Base-by-base conservation (phyloP, 1,140 invertebrate species). In the Drosophila asahinai region DNA sequence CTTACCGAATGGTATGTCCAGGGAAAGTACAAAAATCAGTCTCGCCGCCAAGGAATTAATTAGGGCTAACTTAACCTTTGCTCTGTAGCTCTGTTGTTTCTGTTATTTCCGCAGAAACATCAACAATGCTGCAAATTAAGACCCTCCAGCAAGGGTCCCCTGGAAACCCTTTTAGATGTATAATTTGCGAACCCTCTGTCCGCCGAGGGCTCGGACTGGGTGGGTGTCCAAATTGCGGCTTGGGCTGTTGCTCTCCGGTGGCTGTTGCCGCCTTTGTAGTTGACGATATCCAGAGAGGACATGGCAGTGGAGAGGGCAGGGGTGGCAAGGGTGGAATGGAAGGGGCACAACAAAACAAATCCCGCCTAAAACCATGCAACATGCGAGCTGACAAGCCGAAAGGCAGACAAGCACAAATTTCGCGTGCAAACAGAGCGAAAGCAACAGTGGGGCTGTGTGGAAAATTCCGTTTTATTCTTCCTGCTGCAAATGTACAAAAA, bases 331-430 rank as follows among this genome's bases (percentile, higher is more conserved):
- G 30, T 15, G 45, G 52, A 49, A 52, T 11, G 38, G 70, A 22
- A 6, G 72, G 58, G 67, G 30, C 52, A 59, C 52, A 54, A 65
- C 75, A 67, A 77, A 86, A 90, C 86, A 89, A 89, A 89, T 89
- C 86, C 84, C 71, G 81, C 86, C 86, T 89, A 89, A 89, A 89
- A 90, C 84, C 86, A 84, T 89, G 84, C 84, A 89, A 89, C 86
- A 89, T 89, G 86, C 86, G 86, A 89, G 86, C 86, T 89, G 86
- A 89, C 86, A 89, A 90, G 81, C 86, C 86, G 81, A 91, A 89
- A 89, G 86, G 86, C 86, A 89, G 81, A 90, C 86, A 89, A 90
- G 86, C 86, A 77, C 81, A 89, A 89, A 89, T 89, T 89, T 90
- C 86, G 86, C 86, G 86, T 81, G 86, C 86, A 90, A 89, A 89